Evolutionary conservation across 2,797 vertebrate species (phyloP), one percentile per base, ranked within the genome.

Genomic region (Manis javanica): DNA sequence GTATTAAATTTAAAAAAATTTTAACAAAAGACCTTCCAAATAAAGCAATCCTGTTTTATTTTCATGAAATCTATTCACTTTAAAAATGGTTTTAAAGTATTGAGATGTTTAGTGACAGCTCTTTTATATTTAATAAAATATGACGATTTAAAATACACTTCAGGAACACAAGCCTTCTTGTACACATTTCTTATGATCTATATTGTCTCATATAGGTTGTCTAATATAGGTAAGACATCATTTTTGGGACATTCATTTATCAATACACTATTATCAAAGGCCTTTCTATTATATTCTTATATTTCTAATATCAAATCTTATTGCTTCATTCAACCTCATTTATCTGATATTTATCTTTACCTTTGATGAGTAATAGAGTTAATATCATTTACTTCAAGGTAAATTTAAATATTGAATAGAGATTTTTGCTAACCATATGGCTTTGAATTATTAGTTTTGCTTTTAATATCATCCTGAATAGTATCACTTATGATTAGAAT

Each of bases 281-380:
- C 31, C 21, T 86, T 94, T 72, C 46, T 86, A 57, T 63, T 85
- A 16, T 4, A 63, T 81, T 77, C 29, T 55, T 86, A n/a, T 59
- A 69, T 96, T 90, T 61, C 19, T 85, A 69, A 46, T 79, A 61
- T 75, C 13, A 90, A 82, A 66, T 89, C 74, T 93, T 72, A n/a
- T 90, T 78, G 1, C 9, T 81, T 7, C 10, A 31, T 55, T 71
- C 69, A 79, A 88, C 31, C 21, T 53, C 51, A n/a, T 72, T 95
- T 78, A 49, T 59, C 77, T 75, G 12, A 21, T 64, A 34, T 23
- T 81, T 90, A 49, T 77, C 12, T 59, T 89, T 89, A 69, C 53
- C 21, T 71, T 34, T 75, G 15, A 72, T 79, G 66, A 75, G 34
- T 53, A 42, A 57, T 42, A 26, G 42, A 29, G 5, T 66, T 85